phyloP scores from a whole-genome alignment of 2,797 vertebrate species.

The Rhinichthys osculus region DNA sequence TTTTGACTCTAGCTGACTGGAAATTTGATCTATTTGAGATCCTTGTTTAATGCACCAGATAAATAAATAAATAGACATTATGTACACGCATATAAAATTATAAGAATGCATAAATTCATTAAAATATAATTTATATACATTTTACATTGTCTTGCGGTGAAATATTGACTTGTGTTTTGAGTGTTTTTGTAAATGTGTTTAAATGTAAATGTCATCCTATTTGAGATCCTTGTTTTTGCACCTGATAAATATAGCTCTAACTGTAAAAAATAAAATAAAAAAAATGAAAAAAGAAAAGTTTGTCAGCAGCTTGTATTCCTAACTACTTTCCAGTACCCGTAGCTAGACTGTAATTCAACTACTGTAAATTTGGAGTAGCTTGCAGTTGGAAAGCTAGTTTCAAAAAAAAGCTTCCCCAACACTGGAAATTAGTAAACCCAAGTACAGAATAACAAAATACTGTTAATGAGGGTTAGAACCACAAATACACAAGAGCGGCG shows the following conservation, averaged over 20 bases:
- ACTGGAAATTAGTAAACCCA: constrained; percentile 16
- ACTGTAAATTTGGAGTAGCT: background rate
- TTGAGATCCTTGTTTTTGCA: background rate
- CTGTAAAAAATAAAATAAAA: background rate
- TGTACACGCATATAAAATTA: background rate
- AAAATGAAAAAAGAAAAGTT: background rate
- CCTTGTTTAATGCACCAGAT: background rate
- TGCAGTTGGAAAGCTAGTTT: background rate
- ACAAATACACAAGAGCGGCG: constrained; percentile 4
- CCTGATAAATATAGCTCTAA: background rate
- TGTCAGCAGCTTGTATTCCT: background rate
- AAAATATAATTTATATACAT: no score
- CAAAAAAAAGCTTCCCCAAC: constrained; percentile 17
- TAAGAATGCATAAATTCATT: no score
- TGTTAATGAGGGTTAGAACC: constrained; percentile 50
- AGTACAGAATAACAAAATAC: constrained; percentile 23
- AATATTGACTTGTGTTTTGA: no score
- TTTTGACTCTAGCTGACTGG: background rate
- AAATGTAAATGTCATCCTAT: background rate
- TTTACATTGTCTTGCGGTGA: no score
- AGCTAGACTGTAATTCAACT: background rate
- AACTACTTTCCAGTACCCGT: background rate
- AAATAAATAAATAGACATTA: background rate
- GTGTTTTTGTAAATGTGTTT: no score
- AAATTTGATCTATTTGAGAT: background rate